These are phyloP conservation scores for Lycaon pictus DNA, from an alignment of 2,113 vertebrate genomes.

Conservation along the genomic window DNA sequence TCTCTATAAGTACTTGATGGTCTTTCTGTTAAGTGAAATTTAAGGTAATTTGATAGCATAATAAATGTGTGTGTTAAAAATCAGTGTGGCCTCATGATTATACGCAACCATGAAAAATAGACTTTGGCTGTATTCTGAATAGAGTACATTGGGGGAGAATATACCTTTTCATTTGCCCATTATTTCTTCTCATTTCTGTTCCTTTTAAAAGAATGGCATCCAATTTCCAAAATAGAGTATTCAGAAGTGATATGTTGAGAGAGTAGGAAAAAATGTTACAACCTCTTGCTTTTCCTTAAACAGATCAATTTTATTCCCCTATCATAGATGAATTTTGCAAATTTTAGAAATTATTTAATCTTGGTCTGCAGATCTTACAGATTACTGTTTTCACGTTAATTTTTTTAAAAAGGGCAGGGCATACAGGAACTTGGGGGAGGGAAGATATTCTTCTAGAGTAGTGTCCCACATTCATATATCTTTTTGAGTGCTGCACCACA, in stretches of 20 bases:
- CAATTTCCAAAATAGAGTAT: not conserved
- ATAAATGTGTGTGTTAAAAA: constrained; percentile 5
- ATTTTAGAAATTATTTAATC: not conserved
- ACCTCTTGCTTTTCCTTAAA: not conserved
- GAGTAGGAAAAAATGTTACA: not conserved
- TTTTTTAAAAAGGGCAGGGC: not conserved
- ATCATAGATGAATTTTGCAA: not conserved
- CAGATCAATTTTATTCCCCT: not conserved
- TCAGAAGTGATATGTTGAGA: not conserved
- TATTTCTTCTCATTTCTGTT: constrained; percentile 12
- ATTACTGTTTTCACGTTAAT: not conserved
- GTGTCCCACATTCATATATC: not conserved
- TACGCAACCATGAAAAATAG: not conserved
- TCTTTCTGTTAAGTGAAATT: not conserved
- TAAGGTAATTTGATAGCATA: not conserved
- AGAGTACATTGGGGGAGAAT: not conserved
- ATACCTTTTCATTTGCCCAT: not conserved
- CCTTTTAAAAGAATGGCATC: not conserved
- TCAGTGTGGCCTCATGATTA: not conserved
- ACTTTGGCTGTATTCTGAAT: not conserved
- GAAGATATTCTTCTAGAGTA: not conserved
- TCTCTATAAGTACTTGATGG: not conserved
- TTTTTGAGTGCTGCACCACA: not conserved
- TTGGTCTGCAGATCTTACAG: not conserved
- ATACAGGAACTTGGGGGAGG: not conserved